Evolutionary conservation across 2,113 vertebrate genomes (phyloP).

Genomic region (Lepus timidus): DNA sequence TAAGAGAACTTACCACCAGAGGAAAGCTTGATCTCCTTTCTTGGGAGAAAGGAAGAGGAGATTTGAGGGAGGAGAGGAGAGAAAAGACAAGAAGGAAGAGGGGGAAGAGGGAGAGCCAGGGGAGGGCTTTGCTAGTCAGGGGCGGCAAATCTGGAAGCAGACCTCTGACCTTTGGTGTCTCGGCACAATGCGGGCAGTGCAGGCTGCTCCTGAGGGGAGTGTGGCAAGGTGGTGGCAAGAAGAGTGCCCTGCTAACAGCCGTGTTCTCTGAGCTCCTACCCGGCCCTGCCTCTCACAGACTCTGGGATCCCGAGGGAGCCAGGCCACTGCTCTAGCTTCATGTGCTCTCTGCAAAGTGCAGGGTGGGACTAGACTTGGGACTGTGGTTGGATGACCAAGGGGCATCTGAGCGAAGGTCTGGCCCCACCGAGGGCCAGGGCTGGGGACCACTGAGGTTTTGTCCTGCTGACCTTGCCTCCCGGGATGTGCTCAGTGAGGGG

Average conservation of each 20-base stretch:
- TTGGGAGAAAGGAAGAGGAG: not conserved
- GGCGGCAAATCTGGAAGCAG: not conserved
- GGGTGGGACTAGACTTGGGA: not conserved
- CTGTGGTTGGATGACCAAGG: not conserved
- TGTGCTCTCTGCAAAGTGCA: not conserved
- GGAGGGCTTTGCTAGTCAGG: not conserved
- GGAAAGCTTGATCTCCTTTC: not conserved
- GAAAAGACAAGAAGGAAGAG: not conserved
- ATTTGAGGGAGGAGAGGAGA: not conserved
- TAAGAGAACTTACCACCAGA: not conserved
- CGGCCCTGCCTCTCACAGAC: not conserved
- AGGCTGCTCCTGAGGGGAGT: not conserved
- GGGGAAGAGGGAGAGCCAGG: not conserved
- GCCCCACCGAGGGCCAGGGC: not conserved
- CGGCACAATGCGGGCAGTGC: rapidly evolving
- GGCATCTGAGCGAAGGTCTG: not conserved
- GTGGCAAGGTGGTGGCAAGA: not conserved
- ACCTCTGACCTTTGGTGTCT: rapidly evolving
- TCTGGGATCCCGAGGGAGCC: not conserved
- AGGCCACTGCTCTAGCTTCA: not conserved
- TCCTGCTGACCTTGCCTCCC: not conserved
- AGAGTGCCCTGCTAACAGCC: not conserved
- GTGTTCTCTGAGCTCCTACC: not conserved
- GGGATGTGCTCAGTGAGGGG: not conserved
- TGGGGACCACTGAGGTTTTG: not conserved